Percentiles rank a stretch among this genome's conserved stretches.
phyloP scores from a whole-genome alignment of 2,888 invertebrate species.

The Smittia aterrima region DNA sequence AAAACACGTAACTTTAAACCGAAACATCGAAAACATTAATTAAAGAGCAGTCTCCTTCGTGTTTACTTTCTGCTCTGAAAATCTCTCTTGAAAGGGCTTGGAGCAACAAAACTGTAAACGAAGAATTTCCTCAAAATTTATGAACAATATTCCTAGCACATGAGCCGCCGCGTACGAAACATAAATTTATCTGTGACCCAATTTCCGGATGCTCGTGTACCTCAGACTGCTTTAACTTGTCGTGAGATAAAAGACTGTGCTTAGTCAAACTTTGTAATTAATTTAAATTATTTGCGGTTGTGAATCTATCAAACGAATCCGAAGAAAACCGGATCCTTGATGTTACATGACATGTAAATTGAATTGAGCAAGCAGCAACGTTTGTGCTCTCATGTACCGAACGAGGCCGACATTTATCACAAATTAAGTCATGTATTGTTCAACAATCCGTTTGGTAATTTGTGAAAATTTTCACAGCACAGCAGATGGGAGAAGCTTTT shows the following conservation, averaged over 20 bases:
- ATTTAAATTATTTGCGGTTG: not conserved
- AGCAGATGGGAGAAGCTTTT: not conserved
- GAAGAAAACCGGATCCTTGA: too few species aligned
- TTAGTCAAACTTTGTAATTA: not conserved
- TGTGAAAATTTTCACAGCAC: conserved; percentile 2
- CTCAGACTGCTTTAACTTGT: not conserved
- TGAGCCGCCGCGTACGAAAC: not conserved
- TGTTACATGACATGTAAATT: not conserved
- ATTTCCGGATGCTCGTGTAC: not conserved
- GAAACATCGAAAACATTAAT: too few species aligned
- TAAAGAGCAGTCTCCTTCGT: too few species aligned
- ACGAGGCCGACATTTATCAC: not conserved
- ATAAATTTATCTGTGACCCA: not conserved
- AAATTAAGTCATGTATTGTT: conserved; percentile 5
- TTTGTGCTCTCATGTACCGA: not conserved
- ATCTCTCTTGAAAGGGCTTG: too few species aligned
- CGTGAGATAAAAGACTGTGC: not conserved
- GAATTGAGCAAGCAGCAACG: not conserved
- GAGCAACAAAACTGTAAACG: too few species aligned
- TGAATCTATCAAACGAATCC: conserved; percentile 7
- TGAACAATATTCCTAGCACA: not conserved
- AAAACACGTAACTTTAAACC: too few species aligned
- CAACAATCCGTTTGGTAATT: not conserved
- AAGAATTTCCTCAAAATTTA: too few species aligned
- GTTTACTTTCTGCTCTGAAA: too few species aligned